phyloP scores from a whole-genome alignment of 1,140 invertebrate species.

The Vanessa tameamea region DNA sequence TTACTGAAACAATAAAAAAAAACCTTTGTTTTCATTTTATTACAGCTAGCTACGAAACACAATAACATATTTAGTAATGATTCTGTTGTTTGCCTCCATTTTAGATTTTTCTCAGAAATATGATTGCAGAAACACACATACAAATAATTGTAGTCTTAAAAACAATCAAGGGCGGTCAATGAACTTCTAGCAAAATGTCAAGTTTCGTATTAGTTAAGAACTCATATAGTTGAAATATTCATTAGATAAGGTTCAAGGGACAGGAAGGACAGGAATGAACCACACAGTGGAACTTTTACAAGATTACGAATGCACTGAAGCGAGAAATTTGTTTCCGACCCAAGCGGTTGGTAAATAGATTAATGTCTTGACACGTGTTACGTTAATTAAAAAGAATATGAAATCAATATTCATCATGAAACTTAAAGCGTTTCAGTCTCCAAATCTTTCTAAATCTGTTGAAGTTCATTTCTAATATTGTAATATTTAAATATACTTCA shows the following conservation, averaged over 20 bases:
- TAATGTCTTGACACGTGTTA: background rate
- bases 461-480: too few relatives aligned
- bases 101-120: too few relatives aligned
- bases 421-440: background rate
- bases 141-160: background rate
- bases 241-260: slow-evolving; percentile 8
- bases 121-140: background rate
- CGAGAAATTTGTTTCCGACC: background rate
- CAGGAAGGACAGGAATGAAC: background rate
- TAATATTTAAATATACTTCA: too few relatives aligned
- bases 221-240: background rate
- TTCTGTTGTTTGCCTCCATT: too few relatives aligned
- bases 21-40: too few relatives aligned
- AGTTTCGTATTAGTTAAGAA: background rate
- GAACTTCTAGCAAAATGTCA: background rate
- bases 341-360: background rate
- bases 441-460: too few relatives aligned
- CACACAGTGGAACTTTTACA: background rate
- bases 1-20: too few relatives aligned
- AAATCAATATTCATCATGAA: background rate
- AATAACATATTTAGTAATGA: too few relatives aligned
- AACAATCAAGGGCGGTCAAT: background rate
- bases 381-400: background rate
- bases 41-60: too few relatives aligned
- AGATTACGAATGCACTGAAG: slow-evolving; percentile 3